Conservation (phyloP, 1,140 invertebrate genomes). For the Maconellicoccus hirsutus region DNA sequence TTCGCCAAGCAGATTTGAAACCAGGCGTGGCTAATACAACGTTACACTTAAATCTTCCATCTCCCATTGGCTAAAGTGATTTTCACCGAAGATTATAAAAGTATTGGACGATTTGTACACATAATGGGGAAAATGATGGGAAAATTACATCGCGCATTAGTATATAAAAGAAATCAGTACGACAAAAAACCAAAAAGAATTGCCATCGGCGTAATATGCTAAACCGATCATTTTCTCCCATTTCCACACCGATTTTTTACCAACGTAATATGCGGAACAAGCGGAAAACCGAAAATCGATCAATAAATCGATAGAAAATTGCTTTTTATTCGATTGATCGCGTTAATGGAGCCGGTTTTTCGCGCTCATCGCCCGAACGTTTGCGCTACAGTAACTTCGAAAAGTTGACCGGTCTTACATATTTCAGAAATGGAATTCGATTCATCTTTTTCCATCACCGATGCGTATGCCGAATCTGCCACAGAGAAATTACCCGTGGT, state of each 20-base stretch:
- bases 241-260: background rate
- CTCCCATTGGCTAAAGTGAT: conserved; percentile 7
- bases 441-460: too few species aligned
- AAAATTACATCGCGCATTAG: conserved; percentile 3
- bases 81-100: conserved; percentile 6
- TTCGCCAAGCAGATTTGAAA: conserved; percentile 3
- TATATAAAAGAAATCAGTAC: background rate
- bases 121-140: conserved; percentile 3
- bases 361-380: too few species aligned
- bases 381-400: too few species aligned
- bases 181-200: background rate
- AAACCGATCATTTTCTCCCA: conserved; percentile 1
- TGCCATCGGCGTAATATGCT: background rate
- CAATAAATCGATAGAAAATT: background rate
- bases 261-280: background rate
- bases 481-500: too few species aligned
- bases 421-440: too few species aligned
- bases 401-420: too few species aligned
- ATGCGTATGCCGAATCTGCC: too few species aligned
- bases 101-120: conserved; percentile 1
- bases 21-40: conserved; percentile 1
- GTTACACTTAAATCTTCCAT: background rate
- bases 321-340: background rate
- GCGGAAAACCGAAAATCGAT: conserved; percentile 2
- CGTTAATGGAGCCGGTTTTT: background rate